Conservation (phyloP, 2,113 vertebrate species). For the Seriola aureovittata region DNA sequence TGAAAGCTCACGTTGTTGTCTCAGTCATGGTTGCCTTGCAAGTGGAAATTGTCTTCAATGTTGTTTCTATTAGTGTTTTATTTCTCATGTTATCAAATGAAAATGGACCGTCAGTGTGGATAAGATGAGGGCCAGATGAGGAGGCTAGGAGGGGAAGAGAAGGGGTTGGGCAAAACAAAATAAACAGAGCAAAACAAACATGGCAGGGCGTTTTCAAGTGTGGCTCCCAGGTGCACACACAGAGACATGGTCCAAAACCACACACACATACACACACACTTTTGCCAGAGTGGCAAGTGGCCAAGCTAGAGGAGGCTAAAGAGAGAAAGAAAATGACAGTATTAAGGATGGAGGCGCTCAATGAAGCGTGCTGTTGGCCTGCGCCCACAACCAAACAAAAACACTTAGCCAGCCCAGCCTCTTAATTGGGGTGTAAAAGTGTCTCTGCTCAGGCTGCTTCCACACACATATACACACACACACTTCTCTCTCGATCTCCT, state of each 20-base stretch:
- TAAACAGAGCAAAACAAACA: conserved; percentile 79
- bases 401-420: conserved; percentile 45
- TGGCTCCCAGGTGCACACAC: conserved; percentile 63
- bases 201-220: conserved; percentile 62
- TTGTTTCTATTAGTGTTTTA: conserved; percentile 41
- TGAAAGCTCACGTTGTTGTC: background rate
- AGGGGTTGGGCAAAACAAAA: conserved; percentile 64
- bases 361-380: conserved; percentile 46
- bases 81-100: conserved; percentile 48
- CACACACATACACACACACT: conserved; percentile 30
- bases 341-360: conserved; percentile 55
- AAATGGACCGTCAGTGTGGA: conserved; percentile 20
- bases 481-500: background rate
- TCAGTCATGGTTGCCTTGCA: background rate
- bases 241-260: conserved; percentile 15
- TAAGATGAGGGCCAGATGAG: conserved; percentile 40
- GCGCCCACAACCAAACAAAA: conserved; percentile 60
- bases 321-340: conserved; percentile 40
- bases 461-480: background rate
- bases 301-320: conserved; percentile 42
- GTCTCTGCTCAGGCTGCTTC: conserved; percentile 38
- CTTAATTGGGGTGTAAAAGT: conserved; percentile 52
- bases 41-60: conserved; percentile 16
- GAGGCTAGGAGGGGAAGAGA: conserved; percentile 42
- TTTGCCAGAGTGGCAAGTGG: conserved; percentile 40